Evolutionary conservation across 2,888 invertebrate genomes (phyloP), one percentile per base, ranked within the genome.

Genomic region (Chesias legatella): DNA sequence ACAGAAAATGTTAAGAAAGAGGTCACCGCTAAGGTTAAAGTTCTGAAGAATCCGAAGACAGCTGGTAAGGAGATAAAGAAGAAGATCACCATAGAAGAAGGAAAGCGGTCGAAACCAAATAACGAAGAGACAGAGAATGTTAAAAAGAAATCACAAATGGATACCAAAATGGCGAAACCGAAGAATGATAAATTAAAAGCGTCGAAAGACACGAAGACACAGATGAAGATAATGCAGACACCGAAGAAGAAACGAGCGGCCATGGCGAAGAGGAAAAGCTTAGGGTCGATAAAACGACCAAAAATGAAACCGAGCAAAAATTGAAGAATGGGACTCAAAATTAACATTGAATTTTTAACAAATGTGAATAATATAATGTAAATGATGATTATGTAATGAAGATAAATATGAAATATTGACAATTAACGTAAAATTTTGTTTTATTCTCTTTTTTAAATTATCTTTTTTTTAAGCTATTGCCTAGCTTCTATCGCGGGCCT

Each of bases 221-320:
- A 49, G 46, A 46, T 51, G 3, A 64, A 66, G 34, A 51, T 28
- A 1, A 29, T 42, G 9, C 43, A 53, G 29, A 68, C 76, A 41
- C 73, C 79, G n/a, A 27, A 61, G 17, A 77, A 81, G 53, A 82
- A 76, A 46, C 60, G 57, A 3, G 46, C 51, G 0, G 53, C 53
- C 26, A 67, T 79, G 55, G 67, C 70, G 57, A 82, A 73, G 42
- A 58, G 85, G 10, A 85, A 78, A 51, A 85, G 84, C 10, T 71
- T 81, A 0, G 83, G 83, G 0, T 74, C 79, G 0, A 80, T 85
- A 21, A 85, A 83, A 59, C 65, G 76, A 7, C 85, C 85, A 0
- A 83, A 78, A 67, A 85, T 86, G 85, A 83, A 75, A 10, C 85
- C 85, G 0, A 75, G 13, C 3, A 17, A 17, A 17, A 5, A 17